Base-by-base conservation (phyloP, 2,113 vertebrate genomes). In the Lasiurus cinereus region DNA sequence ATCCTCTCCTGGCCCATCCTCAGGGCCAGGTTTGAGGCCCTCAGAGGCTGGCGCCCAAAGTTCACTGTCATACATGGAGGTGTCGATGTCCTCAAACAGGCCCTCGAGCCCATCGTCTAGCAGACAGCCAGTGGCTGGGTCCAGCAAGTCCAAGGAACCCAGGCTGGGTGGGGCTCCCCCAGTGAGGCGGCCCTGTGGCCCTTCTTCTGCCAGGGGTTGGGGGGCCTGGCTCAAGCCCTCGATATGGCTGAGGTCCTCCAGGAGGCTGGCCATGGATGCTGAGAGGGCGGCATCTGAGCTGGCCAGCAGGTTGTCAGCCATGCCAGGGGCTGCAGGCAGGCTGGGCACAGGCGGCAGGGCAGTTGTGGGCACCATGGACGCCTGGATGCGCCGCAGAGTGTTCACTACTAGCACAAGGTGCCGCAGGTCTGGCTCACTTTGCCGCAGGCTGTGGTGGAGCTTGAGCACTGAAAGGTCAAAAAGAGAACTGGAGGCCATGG, bases 351-450 rank as follows among this genome's bases (percentile, higher is more conserved):
- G 66, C 7, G 95, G 83, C 64, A 83, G 92, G n/a, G 78, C 24
- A 1, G 77, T 27, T 0, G 96, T n/a, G 0, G 94, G 94, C 13
- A 87, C 94, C 98, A 98, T 97, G 85, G 97, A 97, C 0, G 93
- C 98, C 90, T 98, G 98, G 87, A 98, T 93, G 4, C 98, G 97
- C 33, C 98, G 96, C 21, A 98, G 46, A 0, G 98, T 98, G 91
- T 98, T 98, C 80, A 98, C 97, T 14, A 98, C 97, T 70, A 98
- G 96, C 24, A 98, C 98, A 50, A 98, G 96, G 93, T 98, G 98
- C 12, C 98, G 96, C 11, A 98, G 96, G 96, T 98, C 92, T 0
- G 98, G 98, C 62, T 98, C 98, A 2, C 97, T 97, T 39, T 96
- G 97, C 46, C 92, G 96, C 5, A 98, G 97, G 77, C 98, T 98